A percentile compares a stretch with the other conserved stretches of the same genome.
phyloP scores from a whole-genome alignment of 2,888 invertebrate genomes.

The Meteorus colon region DNA sequence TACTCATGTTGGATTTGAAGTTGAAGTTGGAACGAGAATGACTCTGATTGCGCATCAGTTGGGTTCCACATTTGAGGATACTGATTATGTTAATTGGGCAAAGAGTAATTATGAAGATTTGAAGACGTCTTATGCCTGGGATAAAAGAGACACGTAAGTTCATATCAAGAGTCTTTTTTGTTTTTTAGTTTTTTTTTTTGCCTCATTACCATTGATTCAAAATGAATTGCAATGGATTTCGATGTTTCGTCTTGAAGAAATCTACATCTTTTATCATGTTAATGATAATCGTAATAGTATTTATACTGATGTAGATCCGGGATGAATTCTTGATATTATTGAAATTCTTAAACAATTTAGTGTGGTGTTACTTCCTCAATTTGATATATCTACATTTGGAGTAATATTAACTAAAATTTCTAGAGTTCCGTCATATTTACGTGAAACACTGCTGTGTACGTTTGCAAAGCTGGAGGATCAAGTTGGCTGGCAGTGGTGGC shows the following conservation, averaged over 20 bases:
- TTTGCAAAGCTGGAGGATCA: slow-evolving; percentile 62
- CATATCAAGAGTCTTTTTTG: slow-evolving; percentile 2
- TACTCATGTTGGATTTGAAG: slow-evolving; percentile 51
- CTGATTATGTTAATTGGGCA: slow-evolving; percentile 60
- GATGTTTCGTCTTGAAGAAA: no score
- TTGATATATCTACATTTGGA: not conserved
- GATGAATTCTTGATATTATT: no score
- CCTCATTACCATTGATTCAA: no score
- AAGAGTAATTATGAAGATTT: slow-evolving; percentile 51
- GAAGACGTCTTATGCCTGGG: slow-evolving; percentile 42
- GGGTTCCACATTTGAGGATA: slow-evolving; percentile 61
- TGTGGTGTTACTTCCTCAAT: not conserved
- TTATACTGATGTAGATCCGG: no score
- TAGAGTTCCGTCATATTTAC: slow-evolving; percentile 60
- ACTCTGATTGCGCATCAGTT: slow-evolving; percentile 59
- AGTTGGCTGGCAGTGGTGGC: slow-evolving; percentile 62
- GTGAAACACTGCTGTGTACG: slow-evolving; percentile 61
- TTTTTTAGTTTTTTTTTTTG: slow-evolving; percentile 17
- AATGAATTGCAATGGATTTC: no score
- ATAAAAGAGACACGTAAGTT: slow-evolving; percentile 47
- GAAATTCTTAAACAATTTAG: no score
- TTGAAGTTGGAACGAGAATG: slow-evolving; percentile 57
- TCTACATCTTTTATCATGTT: no score
- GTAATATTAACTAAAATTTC: slow-evolving; percentile 9
- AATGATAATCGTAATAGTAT: no score